Percentiles rank a stretch among this genome's conserved stretches.
These are phyloP conservation scores for Lycia hirtaria DNA, from an alignment of 2,888 invertebrate genomes.

Conservation along the genomic window DNA sequence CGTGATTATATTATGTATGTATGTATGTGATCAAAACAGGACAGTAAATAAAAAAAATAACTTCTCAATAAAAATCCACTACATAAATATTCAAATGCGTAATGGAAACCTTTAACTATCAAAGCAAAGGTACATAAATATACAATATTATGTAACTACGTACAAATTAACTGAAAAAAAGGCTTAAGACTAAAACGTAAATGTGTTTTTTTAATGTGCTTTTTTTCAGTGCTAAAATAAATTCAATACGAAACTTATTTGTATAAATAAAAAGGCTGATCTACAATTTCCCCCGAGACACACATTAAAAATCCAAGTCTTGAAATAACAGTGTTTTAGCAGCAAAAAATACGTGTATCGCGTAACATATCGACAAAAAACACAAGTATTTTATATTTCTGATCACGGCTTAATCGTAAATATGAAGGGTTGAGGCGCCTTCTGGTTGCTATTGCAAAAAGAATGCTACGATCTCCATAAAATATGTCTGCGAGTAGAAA, in stretches of 20 bases:
- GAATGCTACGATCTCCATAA: slow-evolving; percentile 81
- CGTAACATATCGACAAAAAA: slow-evolving; percentile 74
- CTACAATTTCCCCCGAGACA: not conserved
- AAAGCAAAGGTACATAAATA: no score
- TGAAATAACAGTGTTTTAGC: slow-evolving; percentile 23
- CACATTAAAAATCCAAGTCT: slow-evolving; percentile 25
- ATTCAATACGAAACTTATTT: not conserved
- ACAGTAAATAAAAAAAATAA: no score
- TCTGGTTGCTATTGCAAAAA: slow-evolving; percentile 84
- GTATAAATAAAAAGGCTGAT: not conserved
- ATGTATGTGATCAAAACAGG: no score
- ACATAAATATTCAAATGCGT: no score
- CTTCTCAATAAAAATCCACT: no score
- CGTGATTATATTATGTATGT: no score
- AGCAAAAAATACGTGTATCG: slow-evolving; percentile 56
- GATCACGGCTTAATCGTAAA: slow-evolving; percentile 85
- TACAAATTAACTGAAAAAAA: no score
- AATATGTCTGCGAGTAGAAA: slow-evolving; percentile 73
- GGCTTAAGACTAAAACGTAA: no score
- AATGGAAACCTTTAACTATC: no score
- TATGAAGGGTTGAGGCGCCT: slow-evolving; percentile 82
- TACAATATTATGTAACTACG: no score
- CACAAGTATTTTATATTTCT: slow-evolving; percentile 79
- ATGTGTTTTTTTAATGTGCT: no score
- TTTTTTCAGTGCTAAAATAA: not conserved